Percentiles rank a stretch among this genome's conserved stretches.
Conservation (phyloP, 1,140 invertebrate species). For the Platyscapa corneri region DNA sequence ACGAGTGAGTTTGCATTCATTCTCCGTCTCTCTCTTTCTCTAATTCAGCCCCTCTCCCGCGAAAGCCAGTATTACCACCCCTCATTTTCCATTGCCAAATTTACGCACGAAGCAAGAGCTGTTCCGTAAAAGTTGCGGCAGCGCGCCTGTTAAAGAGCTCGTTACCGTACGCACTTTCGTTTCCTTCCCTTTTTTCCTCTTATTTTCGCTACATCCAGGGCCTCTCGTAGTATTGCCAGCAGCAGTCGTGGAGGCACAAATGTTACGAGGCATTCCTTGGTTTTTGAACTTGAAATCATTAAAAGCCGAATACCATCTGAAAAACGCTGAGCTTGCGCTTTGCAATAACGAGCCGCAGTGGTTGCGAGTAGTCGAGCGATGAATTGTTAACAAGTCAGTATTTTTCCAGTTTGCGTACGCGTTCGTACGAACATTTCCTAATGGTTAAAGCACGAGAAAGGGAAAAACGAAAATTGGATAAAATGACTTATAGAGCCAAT, state of each 20-base stretch:
- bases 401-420: background rate
- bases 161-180: conserved; percentile 7
- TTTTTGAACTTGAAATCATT: conserved; percentile 7
- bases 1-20: conserved; percentile 19
- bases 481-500: background rate
- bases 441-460: background rate
- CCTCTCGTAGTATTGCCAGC: too few species aligned
- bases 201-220: background rate
- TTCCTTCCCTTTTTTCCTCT: background rate
- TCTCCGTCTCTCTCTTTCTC: conserved; percentile 18
- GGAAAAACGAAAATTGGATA: conserved; percentile 12
- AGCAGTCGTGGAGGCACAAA: background rate
- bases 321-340: conserved; percentile 4
- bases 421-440: background rate
- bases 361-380: background rate
- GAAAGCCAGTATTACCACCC: background rate
- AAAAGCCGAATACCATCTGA: background rate
- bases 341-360: background rate
- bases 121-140: background rate
- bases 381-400: background rate
- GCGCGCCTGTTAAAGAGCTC: conserved; percentile 29
- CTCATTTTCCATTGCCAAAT: conserved; percentile 12
- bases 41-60: background rate
- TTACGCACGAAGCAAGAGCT: background rate
- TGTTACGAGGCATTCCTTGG: background rate